These are phyloP conservation scores for Pteronotus mesoamericanus DNA, from an alignment of 2,797 vertebrate genomes.

Conservation along the genomic window DNA sequence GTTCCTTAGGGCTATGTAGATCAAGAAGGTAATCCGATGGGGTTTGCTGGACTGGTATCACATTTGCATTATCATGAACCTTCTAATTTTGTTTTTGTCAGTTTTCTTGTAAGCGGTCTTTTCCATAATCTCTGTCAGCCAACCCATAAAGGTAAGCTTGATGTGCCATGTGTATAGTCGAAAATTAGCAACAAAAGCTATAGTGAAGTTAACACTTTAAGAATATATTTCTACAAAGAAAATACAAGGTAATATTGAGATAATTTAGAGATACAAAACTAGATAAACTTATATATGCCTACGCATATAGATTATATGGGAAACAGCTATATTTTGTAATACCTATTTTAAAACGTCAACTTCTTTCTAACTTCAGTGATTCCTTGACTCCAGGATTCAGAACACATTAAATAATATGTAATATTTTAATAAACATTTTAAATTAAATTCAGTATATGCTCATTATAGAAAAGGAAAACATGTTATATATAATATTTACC, in stretches of 20 bases:
- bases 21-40: slow-evolving; percentile 66
- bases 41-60: slow-evolving; percentile 76
- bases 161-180: background rate
- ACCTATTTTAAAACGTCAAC: background rate
- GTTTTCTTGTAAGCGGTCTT: slow-evolving; percentile 75
- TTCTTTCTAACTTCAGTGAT: background rate
- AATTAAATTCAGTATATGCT: background rate
- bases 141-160: slow-evolving; percentile 54
- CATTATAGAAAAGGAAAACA: background rate
- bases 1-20: slow-evolving; percentile 75
- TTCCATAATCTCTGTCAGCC: slow-evolving; percentile 77
- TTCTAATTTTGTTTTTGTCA: slow-evolving; percentile 77
- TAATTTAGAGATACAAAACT: background rate
- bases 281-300: background rate
- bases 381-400: background rate
- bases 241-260: background rate
- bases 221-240: background rate
- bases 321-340: background rate
- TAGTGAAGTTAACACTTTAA: background rate
- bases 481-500: background rate
- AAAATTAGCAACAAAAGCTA: background rate
- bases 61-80: slow-evolving; percentile 79
- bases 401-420: background rate
- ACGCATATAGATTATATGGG: background rate
- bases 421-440: background rate